Base-by-base conservation (phyloP, 2,797 vertebrate genomes). In the Chanos chanos region DNA sequence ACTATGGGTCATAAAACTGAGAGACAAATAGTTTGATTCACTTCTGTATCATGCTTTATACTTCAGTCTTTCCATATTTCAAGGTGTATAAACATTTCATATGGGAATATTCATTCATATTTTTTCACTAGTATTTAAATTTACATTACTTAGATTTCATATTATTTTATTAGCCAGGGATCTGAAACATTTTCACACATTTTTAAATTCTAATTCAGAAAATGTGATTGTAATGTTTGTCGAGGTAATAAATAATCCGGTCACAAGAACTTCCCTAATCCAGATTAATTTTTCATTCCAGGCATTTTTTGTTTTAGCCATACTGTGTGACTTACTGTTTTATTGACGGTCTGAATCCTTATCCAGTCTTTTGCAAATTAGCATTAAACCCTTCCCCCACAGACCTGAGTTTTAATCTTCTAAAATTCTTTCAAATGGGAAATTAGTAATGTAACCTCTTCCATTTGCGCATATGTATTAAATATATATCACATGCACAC, bases 201-300 rank as follows among this genome's bases (percentile, higher is more conserved):
- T 21, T 48, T 40, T 19, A 43, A n/a, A 7, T 19, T 16, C n/a
- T 45, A 48, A 40, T 53, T 28, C 8, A 18, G 13, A 40, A 66
- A 52, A 50, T 53, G 69, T 78, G 45, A 79, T 78, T 79, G 71
- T 66, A 69, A 71, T 64, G 77, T 73, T 36, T 62, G 48, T 18
- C 48, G 62, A 60, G 45, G 12, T 57, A 33, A 47, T 56, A 79
- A 77, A 76, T 87, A 90, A 88, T 81, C 86, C 71, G 86, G 86
- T 89, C 89, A 89, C 86, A 86, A 86, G 90, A 58, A 72, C 60
- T 62, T 60, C 62, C 56, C 13, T 87, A 89, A 90, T 86, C 88
- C 89, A 81, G 67, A 82, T 84, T 84, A 85, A 75, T 18, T 43
- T 69, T 72, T 69, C 81, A 87, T 89, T 87, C 85, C 83, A 82